Evolutionary conservation across 2,888 invertebrate species (phyloP).

Genomic region (Epistrophella euchroma): DNA sequence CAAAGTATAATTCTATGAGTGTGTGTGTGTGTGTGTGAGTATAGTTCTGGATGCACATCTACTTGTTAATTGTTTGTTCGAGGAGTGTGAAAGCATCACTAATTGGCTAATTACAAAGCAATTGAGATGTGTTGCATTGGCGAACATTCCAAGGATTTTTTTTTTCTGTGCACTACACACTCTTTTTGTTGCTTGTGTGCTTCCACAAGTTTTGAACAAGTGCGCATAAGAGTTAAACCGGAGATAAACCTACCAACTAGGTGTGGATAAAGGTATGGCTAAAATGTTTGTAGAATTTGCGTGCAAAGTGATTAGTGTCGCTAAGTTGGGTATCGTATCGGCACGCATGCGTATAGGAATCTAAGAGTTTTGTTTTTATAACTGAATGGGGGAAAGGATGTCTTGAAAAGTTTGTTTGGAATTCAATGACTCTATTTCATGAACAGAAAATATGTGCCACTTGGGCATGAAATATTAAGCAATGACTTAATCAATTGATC

Average conservation of each 20-base stretch:
- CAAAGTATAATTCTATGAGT: background rate
- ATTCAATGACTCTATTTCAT: conserved; percentile 1
- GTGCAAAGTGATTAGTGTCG: conserved; percentile 60
- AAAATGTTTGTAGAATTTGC: conserved; percentile 49
- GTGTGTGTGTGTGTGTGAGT: conserved; percentile 33
- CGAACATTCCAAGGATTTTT: conserved; percentile 53
- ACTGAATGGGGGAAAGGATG: background rate
- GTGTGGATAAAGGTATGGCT: conserved; percentile 20
- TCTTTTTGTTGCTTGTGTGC: conserved; percentile 47
- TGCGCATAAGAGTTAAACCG: conserved; percentile 22
- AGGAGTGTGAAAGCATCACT: conserved; percentile 80
- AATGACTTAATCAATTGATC: background rate
- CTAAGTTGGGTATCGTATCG: conserved; percentile 10
- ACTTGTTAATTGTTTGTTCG: conserved; percentile 75
- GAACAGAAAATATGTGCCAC: background rate
- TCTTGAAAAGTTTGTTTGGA: background rate
- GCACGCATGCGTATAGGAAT: conserved; percentile 45
- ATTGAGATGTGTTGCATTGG: conserved; percentile 74
- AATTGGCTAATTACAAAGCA: conserved; percentile 80
- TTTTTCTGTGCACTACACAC: background rate
- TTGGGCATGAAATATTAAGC: background rate
- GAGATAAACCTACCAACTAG: background rate
- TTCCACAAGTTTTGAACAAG: conserved; percentile 16
- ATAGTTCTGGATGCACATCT: conserved; percentile 45
- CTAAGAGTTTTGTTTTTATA: conserved; percentile 3